A percentile compares a stretch with the other conserved stretches of the same genome.
phyloP scores from a whole-genome alignment of 1,140 invertebrate species.

The Samia ricini region DNA sequence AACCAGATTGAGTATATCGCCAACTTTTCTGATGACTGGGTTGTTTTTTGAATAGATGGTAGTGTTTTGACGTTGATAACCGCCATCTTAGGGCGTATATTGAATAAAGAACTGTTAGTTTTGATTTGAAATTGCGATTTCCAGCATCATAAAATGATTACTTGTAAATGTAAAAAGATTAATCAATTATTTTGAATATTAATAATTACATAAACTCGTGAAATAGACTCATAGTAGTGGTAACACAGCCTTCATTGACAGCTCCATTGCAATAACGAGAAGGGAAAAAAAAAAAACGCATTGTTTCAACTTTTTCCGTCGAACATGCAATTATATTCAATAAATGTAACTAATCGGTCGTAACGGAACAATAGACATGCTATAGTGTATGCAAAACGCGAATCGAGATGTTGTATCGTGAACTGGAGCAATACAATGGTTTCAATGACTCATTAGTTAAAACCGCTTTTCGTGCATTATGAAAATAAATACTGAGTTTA shows the following conservation, averaged over 20 bases:
- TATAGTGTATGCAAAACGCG: constrained; percentile 37
- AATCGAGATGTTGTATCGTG: constrained; percentile 35
- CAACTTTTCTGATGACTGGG: too few species aligned
- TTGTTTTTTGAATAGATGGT: too few species aligned
- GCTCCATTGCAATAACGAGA: neutral
- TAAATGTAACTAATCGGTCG: constrained; percentile 41
- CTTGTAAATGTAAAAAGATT: too few species aligned
- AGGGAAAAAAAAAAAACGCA: constrained; percentile 27
- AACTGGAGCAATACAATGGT: constrained; percentile 18
- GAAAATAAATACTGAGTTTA: constrained; percentile 6
- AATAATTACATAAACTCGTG: too few species aligned
- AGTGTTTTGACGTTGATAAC: too few species aligned
- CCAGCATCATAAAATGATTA: too few species aligned
- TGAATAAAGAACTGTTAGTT: too few species aligned
- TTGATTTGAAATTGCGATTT: too few species aligned
- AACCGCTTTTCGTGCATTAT: constrained; percentile 23
- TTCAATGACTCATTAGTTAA: constrained; percentile 26
- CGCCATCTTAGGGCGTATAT: too few species aligned
- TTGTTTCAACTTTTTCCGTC: constrained; percentile 38
- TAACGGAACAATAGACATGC: constrained; percentile 41
- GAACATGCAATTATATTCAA: constrained; percentile 30
- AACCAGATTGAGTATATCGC: too few species aligned
- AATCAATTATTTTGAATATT: too few species aligned
- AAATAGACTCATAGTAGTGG: neutral
- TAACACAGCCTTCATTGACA: neutral